These are phyloP conservation scores for Acrocera orbiculus DNA, from an alignment of 2,888 invertebrate species.

Conservation along the genomic window DNA sequence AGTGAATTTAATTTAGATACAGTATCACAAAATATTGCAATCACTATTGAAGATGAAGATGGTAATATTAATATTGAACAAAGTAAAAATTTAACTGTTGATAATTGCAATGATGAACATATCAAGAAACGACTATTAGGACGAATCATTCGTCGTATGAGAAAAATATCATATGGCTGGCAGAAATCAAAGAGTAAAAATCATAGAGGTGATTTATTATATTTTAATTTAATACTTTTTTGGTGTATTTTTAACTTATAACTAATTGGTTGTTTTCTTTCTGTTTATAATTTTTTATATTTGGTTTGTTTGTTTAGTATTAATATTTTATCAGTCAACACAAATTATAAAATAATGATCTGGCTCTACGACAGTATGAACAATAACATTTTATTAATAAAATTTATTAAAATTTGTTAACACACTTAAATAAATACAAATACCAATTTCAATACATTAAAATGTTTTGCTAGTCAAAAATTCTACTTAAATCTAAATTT, in stretches of 20 bases:
- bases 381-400: too few relatives aligned
- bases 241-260: neutral
- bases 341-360: too few relatives aligned
- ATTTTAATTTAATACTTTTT: neutral
- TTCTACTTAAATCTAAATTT: too few relatives aligned
- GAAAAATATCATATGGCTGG: constrained; percentile 29
- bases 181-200: constrained; percentile 29
- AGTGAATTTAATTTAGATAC: constrained; percentile 27
- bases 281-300: neutral
- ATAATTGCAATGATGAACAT: constrained; percentile 13
- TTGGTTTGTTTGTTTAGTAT: too few relatives aligned
- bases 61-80: constrained; percentile 21
- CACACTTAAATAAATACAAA: too few relatives aligned
- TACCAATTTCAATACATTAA: too few relatives aligned
- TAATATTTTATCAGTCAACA: too few relatives aligned
- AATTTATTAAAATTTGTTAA: too few relatives aligned
- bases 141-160: constrained; percentile 26
- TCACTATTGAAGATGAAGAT: constrained; percentile 29
- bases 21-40: constrained; percentile 28
- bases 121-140: constrained; percentile 24
- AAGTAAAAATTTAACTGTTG: constrained; percentile 3
- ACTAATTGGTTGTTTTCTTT: constrained; percentile 1
- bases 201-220: constrained; percentile 27
- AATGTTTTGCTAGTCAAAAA: too few relatives aligned
- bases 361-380: too few relatives aligned